Evolutionary conservation across 1,140 invertebrate species (phyloP), one percentile per base, ranked within the genome.

Genomic region (Cheumatopsyche charites): DNA sequence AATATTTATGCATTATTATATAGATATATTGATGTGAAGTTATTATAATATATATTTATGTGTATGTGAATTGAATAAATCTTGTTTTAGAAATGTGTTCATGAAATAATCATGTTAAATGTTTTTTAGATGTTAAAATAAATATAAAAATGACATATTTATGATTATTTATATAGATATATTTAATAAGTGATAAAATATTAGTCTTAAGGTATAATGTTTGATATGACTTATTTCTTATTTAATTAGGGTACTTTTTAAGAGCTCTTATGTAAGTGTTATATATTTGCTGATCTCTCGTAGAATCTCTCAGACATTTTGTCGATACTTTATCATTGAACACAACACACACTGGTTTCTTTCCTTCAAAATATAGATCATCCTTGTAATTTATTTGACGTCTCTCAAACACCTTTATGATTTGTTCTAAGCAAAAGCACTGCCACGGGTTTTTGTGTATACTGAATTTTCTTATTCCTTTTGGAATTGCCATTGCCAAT

Each of bases 371-470:
- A 26, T 42, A 70, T 13, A 17, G 9, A 1, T 29, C 45, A 11
- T 21, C 19, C 6, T 70, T 36, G n/a, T 61, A 70, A 13, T 23
- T 21, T 7, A 71, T 52, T 29, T 49, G 43, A 15, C 67, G 21
- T 25, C 61, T n/a, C 17, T 17, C 9, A 13, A 71, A 42, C 15
- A 49, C 21, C 13, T 1, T 47, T 9, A 71, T 6, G 0, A 71
- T 3, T 41, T 71, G 62, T 19, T 63, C 61, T 13, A 71, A 55
- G 25, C 69, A 65, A 5, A 11, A 12, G 52, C 69, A 71, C 43
- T 63, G 61, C 69, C 69, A 70, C 12, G 67, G 67, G 43, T 70
- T 70, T 43, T 62, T 61, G 23, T 70, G 58, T 15, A 70, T 7
- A 1, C 1, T 13, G 0, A 70, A 11, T 70, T 12, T 43, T 17